These are phyloP conservation scores for Diorhabda elongata DNA, from an alignment of 1,140 invertebrate species.

Conservation along the genomic window DNA sequence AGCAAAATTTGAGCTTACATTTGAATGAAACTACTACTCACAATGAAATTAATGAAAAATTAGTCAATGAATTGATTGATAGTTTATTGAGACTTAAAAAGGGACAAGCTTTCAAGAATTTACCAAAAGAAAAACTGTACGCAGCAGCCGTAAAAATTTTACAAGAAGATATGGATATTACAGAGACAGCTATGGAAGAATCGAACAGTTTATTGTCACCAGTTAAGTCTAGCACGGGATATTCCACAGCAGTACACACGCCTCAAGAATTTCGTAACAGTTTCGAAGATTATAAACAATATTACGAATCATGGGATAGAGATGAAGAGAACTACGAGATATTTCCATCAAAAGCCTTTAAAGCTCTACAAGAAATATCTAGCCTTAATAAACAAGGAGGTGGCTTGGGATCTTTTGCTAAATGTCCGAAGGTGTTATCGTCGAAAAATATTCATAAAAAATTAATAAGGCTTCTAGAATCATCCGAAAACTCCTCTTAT, in stretches of 20 bases:
- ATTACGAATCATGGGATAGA: slow-evolving; percentile 59
- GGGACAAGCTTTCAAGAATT: slow-evolving; percentile 50
- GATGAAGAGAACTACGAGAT: slow-evolving; percentile 46
- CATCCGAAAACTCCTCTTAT: slow-evolving; percentile 22
- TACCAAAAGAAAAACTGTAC: slow-evolving; percentile 55
- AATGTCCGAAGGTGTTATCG: slow-evolving; percentile 57
- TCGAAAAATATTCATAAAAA: slow-evolving; percentile 53
- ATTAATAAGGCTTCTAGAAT: slow-evolving; percentile 40
- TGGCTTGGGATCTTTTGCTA: slow-evolving; percentile 39
- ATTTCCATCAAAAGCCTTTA: slow-evolving; percentile 54
- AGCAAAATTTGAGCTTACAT: slow-evolving; percentile 31
- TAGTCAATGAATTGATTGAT: slow-evolving; percentile 56
- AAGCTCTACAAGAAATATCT: slow-evolving; percentile 46
- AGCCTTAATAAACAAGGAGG: slow-evolving; percentile 41
- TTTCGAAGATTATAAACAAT: slow-evolving; percentile 53
- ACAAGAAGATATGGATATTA: slow-evolving; percentile 50
- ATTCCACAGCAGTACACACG: slow-evolving; percentile 47
- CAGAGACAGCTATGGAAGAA: slow-evolving; percentile 41
- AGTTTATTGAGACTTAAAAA: slow-evolving; percentile 54
- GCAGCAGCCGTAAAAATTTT: slow-evolving; percentile 54
- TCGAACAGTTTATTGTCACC: slow-evolving; percentile 36
- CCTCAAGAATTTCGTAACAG: slow-evolving; percentile 47
- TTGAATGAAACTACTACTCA: slow-evolving; percentile 36
- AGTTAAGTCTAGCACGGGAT: slow-evolving; percentile 35
- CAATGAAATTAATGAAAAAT: slow-evolving; percentile 50